These are phyloP conservation scores for Taenaris catops DNA, from an alignment of 2,888 invertebrate species.

Conservation along the genomic window DNA sequence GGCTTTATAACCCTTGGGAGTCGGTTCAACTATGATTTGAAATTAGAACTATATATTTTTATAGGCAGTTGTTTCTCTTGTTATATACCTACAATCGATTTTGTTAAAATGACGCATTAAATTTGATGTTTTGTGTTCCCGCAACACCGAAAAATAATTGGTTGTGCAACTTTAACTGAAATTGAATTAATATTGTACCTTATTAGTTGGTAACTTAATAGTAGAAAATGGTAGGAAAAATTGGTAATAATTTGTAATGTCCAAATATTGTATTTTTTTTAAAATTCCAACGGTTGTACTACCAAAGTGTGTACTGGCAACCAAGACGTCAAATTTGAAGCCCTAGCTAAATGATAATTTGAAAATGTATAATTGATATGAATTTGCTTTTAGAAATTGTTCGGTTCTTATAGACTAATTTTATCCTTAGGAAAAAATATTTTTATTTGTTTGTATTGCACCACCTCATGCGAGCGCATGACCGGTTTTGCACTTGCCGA, in stretches of 20 bases:
- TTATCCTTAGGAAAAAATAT: slow-evolving; percentile 6
- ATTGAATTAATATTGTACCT: too few relatives aligned
- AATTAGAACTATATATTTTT: slow-evolving; percentile 77
- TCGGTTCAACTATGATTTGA: slow-evolving; percentile 53
- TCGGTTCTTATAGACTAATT: slow-evolving; percentile 6
- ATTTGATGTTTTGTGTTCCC: slow-evolving; percentile 19
- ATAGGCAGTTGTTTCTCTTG: slow-evolving; percentile 72
- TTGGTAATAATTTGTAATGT: too few relatives aligned
- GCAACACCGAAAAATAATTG: neutral
- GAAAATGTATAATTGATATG: slow-evolving; percentile 20
- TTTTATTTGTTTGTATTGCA: slow-evolving; percentile 6
- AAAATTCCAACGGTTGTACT: too few relatives aligned
- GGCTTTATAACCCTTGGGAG: slow-evolving; percentile 22
- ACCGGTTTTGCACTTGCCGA: neutral
- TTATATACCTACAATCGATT: slow-evolving; percentile 63
- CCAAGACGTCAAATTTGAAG: slow-evolving; percentile 19
- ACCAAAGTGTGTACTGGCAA: neutral
- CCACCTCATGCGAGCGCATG: neutral
- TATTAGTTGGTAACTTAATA: too few relatives aligned
- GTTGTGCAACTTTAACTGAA: neutral
- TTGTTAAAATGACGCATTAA: slow-evolving; percentile 42
- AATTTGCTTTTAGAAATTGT: slow-evolving; percentile 12
- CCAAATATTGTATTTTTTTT: too few relatives aligned
- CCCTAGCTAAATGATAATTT: slow-evolving; percentile 22
- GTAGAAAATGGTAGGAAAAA: too few relatives aligned